Base-by-base conservation (phyloP, 30 jellyfish, hydroid and myxozoan species). In the Aurelia sp. region DNA sequence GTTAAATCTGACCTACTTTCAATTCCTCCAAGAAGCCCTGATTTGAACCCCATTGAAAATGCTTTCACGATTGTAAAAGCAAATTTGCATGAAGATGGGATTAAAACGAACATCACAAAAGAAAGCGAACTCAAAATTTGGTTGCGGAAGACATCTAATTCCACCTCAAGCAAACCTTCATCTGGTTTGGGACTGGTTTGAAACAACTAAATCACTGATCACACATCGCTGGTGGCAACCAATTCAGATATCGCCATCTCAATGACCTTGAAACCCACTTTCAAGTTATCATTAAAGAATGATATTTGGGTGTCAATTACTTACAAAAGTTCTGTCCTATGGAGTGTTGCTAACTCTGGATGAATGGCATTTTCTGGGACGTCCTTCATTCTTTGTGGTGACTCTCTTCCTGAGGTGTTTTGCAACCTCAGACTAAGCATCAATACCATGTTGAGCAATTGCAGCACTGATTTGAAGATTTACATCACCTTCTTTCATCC, bases 341-440 rank as follows among this genome's bases (percentile, higher is more conserved):
- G 27, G 8, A 20, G 27, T 16, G 63, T 18, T 72, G 78, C 16
- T 44, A 72, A 72, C 35, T 33, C 63, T 8, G 27, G 66, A 72
- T 72, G 63, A 47, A n/a, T 15, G 63, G 82, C 82, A 72, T 55
- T 65, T 50, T 48, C 85, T 65, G 91, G 85, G 91, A 21, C 75
- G n/a, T 52, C 84, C 44, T 65, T 75, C 3, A 67, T 81, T 55
- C 91, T 66, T 67, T 21, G 74, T 81, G 91, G 85, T 48, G 75
- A 81, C 74, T 81, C 91, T 22, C 55, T 52, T 68, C 65, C 84
- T 81, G 91, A 40, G 84, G 84, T 81, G 70, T 74, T 66, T 66
- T 66, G 84, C 91, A 81, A 65, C 65, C 78, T 81, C 91, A 65
- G 82, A 65, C 51, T 81, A 64, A 40, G 82, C 91, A 81, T 81